Percentiles rank a stretch among this genome's conserved stretches.
Conservation (phyloP, 2,888 invertebrate genomes). For the Melitaea athalia region DNA sequence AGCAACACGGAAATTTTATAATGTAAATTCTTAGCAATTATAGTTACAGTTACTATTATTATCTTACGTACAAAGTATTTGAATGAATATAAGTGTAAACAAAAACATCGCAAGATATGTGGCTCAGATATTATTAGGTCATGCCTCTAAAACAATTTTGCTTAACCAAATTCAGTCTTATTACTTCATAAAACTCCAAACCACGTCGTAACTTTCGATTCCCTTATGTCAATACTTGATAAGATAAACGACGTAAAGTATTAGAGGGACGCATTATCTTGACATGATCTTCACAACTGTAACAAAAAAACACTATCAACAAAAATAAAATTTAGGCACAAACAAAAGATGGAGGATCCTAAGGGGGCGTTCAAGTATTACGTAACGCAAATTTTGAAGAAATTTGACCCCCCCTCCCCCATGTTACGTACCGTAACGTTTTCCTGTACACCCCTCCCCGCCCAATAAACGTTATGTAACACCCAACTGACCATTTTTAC, state of each 20-base stretch:
- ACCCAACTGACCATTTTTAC: too few relatives aligned
- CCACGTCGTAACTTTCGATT: not conserved
- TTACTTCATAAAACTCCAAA: slow-evolving; percentile 21
- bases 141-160: slow-evolving; percentile 19
- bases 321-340: too few relatives aligned
- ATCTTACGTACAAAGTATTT: not conserved
- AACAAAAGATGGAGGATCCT: too few relatives aligned
- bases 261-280: not conserved
- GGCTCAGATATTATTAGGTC: slow-evolving; percentile 29
- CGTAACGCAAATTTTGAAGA: too few relatives aligned
- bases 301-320: slow-evolving; percentile 6
- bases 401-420: too few relatives aligned
- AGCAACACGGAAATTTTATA: not conserved
- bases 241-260: not conserved
- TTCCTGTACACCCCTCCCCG: too few relatives aligned
- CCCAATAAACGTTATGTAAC: too few relatives aligned
- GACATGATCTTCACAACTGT: slow-evolving; percentile 27
- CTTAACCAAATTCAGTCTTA: slow-evolving; percentile 46
- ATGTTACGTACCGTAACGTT: too few relatives aligned
- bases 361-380: too few relatives aligned
- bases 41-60: not conserved
- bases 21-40: not conserved
- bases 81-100: not conserved
- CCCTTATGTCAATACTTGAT: slow-evolving; percentile 2
- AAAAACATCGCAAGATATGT: slow-evolving; percentile 42